These are phyloP conservation scores for Platichthys flesus DNA, from an alignment of 2,113 vertebrate genomes.

Conservation along the genomic window DNA sequence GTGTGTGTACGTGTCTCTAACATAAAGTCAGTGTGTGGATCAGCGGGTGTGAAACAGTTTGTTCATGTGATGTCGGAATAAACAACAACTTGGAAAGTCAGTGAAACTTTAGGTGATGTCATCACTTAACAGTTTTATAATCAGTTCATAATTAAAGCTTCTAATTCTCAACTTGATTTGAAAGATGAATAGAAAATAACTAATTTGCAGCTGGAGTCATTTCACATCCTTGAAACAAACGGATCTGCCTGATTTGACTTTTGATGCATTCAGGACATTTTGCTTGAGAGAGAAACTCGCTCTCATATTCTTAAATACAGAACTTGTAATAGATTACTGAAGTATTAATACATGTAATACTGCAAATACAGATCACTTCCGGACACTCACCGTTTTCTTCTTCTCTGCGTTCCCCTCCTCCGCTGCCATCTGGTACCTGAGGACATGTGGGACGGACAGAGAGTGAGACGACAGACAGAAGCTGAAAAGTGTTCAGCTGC, in stretches of 20 bases:
- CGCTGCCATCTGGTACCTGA: constrained; percentile 82
- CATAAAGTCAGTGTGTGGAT: neutral
- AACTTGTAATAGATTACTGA: neutral
- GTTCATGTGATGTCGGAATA: neutral
- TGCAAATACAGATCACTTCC: neutral
- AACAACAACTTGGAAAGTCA: too few species aligned
- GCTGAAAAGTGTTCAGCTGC: too few species aligned
- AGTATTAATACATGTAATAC: neutral
- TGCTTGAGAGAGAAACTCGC: too few species aligned
- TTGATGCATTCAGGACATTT: too few species aligned
- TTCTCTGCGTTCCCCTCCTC: constrained; percentile 75
- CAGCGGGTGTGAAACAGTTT: neutral
- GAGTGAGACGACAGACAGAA: neutral
- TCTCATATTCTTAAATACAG: neutral
- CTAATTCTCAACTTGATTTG: too few species aligned
- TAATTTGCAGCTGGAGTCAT: too few species aligned
- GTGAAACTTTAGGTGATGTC: too few species aligned
- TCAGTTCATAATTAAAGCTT: too few species aligned
- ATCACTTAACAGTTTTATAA: too few species aligned
- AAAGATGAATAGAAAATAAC: too few species aligned
- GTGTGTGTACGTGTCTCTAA: neutral
- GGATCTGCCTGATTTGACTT: too few species aligned
- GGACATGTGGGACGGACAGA: neutral
- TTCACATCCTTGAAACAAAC: too few species aligned
- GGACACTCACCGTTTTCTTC: constrained; percentile 69